Evolutionary conservation across 2,888 invertebrate genomes (phyloP).

Genomic region (Polylopha cassiicola): DNA sequence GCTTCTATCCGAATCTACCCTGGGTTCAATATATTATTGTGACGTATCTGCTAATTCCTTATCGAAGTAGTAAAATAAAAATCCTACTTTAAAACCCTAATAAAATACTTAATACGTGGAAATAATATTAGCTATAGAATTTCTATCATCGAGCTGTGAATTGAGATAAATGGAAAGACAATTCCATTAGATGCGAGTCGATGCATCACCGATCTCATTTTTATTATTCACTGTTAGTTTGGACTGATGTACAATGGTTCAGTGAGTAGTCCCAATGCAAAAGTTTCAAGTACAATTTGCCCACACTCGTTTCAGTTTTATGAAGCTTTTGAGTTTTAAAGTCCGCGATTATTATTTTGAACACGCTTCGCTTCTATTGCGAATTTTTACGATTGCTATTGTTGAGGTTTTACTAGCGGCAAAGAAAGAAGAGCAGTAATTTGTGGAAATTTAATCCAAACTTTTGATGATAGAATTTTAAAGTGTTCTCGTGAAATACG

Average conservation of each 20-base stretch:
- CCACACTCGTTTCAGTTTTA: conserved; percentile 33
- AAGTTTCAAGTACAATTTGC: conserved; percentile 32
- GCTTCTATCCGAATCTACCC: too few relatives aligned
- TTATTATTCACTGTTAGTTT: conserved; percentile 6
- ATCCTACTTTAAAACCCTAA: too few relatives aligned
- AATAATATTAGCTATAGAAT: too few relatives aligned
- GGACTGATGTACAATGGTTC: conserved; percentile 3
- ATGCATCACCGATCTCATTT: neutral
- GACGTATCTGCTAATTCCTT: too few relatives aligned
- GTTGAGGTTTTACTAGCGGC: conserved; percentile 34
- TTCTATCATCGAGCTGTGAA: too few relatives aligned
- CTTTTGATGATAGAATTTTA: conserved; percentile 24
- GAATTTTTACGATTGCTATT: conserved; percentile 39
- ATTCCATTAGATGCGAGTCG: too few relatives aligned
- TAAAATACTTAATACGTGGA: too few relatives aligned
- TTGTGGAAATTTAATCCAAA: conserved; percentile 26
- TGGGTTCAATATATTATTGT: too few relatives aligned
- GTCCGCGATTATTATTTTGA: conserved; percentile 38
- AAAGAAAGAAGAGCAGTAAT: conserved; percentile 26
- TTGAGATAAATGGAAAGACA: too few relatives aligned
- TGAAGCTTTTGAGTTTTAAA: conserved; percentile 35
- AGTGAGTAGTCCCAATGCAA: conserved; percentile 19
- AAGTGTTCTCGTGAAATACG: conserved; percentile 13
- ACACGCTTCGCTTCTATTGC: conserved; percentile 35
- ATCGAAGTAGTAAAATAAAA: too few relatives aligned